These are phyloP conservation scores for Drosophila trapezifrons DNA, from an alignment of 1,140 invertebrate species.

Conservation along the genomic window DNA sequence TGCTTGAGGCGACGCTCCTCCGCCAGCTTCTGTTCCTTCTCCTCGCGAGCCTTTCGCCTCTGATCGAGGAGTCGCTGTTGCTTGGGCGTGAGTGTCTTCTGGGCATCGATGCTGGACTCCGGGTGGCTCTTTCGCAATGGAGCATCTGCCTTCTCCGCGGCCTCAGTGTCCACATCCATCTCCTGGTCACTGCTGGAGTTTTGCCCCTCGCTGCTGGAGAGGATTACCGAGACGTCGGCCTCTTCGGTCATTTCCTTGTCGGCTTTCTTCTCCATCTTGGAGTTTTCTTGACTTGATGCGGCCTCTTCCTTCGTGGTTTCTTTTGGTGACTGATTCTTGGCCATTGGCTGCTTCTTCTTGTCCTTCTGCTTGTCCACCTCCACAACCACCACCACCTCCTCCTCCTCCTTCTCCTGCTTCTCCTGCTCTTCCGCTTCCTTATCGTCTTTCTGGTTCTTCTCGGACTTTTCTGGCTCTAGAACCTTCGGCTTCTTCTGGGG, in stretches of 20 bases:
- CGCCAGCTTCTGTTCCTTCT: slow-evolving; percentile 79
- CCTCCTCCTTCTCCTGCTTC: neutral
- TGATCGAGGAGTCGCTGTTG: slow-evolving; percentile 70
- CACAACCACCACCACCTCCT: neutral
- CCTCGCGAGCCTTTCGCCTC: slow-evolving; percentile 79
- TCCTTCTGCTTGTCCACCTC: neutral
- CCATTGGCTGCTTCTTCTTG: neutral
- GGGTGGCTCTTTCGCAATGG: neutral
- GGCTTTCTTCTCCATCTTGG: neutral
- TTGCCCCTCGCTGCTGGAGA: slow-evolving; percentile 53
- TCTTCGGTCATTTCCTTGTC: neutral
- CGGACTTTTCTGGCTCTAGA: neutral
- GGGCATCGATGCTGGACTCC: neutral
- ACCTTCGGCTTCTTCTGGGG: slow-evolving; percentile 63
- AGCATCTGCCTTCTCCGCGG: slow-evolving; percentile 6
- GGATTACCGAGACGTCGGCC: slow-evolving; percentile 32
- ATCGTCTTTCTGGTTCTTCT: neutral
- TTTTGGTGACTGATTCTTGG: neutral
- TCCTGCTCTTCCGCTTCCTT: neutral
- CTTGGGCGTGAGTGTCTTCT: slow-evolving; percentile 66
- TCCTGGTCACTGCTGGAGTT: slow-evolving; percentile 47
- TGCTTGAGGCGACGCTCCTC: slow-evolving; percentile 74
- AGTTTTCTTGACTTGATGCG: neutral
- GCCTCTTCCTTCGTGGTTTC: neutral
- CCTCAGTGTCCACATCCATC: slow-evolving; percentile 57